A percentile compares a stretch with the other conserved stretches of the same genome.
phyloP scores from a whole-genome alignment of 2,888 invertebrate genomes.

The Ophonus ardosiacus region DNA sequence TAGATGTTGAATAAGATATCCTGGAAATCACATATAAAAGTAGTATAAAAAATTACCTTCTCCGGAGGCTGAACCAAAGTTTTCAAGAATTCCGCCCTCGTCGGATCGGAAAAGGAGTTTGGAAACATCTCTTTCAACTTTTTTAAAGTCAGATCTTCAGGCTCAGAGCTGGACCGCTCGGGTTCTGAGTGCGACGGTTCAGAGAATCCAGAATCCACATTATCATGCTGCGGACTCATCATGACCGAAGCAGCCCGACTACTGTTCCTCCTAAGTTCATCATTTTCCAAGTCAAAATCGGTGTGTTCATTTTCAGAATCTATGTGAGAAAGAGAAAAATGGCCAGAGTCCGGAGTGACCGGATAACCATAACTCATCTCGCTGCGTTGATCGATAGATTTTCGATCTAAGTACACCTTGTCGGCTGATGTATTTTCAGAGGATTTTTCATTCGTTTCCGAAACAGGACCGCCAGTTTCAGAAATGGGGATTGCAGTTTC shows the following conservation, averaged over 20 bases:
- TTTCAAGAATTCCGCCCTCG: conserved; percentile 27
- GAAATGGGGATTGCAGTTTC: not conserved
- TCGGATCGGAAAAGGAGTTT: conserved; percentile 41
- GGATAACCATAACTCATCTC: conserved; percentile 50
- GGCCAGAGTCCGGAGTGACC: conserved; percentile 51
- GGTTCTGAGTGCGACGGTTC: not conserved
- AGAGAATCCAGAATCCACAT: not conserved
- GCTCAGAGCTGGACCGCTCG: not conserved
- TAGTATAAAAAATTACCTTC: not conserved
- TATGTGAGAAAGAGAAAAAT: conserved; percentile 38
- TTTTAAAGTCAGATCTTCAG: conserved; percentile 27
- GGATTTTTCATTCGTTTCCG: not conserved
- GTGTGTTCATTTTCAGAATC: conserved; percentile 38
- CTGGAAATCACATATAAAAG: too few relatives aligned
- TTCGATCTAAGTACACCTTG: conserved; percentile 10
- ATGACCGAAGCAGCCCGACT: conserved; percentile 27
- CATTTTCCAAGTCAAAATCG: conserved; percentile 9
- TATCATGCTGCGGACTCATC: not conserved
- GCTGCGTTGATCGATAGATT: conserved; percentile 53
- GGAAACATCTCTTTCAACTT: conserved; percentile 44
- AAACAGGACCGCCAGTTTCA: not conserved
- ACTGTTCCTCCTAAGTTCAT: not conserved
- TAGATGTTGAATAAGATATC: too few relatives aligned
- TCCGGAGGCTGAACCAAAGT: not conserved
- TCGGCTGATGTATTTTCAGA: not conserved